phyloP scores from a whole-genome alignment of 2,888 invertebrate genomes.

The Muschampia plurimacula region DNA sequence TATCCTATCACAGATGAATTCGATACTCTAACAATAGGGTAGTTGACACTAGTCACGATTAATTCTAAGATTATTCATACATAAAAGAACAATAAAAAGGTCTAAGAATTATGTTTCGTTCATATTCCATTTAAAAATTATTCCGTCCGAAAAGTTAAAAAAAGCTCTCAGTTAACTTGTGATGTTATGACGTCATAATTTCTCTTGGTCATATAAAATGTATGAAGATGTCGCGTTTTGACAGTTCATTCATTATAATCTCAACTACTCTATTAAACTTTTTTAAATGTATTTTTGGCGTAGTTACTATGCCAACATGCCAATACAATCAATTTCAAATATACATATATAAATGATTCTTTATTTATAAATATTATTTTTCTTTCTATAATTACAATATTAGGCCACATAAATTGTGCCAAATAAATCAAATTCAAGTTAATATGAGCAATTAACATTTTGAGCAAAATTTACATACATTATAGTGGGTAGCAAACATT shows the following conservation, averaged over 20 bases:
- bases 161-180: too few species aligned
- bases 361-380: background rate
- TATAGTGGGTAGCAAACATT: conserved; percentile 8
- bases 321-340: background rate
- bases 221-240: too few species aligned
- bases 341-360: background rate
- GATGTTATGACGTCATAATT: too few species aligned
- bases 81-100: too few species aligned
- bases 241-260: too few species aligned
- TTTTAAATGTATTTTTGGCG: background rate
- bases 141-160: too few species aligned
- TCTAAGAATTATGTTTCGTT: too few species aligned
- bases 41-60: too few species aligned
- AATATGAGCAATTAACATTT: conserved; percentile 59
- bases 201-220: too few species aligned
- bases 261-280: background rate
- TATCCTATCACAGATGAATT: conserved; percentile 77
- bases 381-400: background rate
- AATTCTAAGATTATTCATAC: too few species aligned
- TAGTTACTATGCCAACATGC: too few species aligned
- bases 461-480: conserved; percentile 49
- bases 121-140: too few species aligned
- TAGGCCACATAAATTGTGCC: background rate
- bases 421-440: conserved; percentile 21
- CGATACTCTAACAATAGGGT: conserved; percentile 49